phyloP scores from a whole-genome alignment of 2,888 invertebrate genomes.

The Eristalis arbustorum region DNA sequence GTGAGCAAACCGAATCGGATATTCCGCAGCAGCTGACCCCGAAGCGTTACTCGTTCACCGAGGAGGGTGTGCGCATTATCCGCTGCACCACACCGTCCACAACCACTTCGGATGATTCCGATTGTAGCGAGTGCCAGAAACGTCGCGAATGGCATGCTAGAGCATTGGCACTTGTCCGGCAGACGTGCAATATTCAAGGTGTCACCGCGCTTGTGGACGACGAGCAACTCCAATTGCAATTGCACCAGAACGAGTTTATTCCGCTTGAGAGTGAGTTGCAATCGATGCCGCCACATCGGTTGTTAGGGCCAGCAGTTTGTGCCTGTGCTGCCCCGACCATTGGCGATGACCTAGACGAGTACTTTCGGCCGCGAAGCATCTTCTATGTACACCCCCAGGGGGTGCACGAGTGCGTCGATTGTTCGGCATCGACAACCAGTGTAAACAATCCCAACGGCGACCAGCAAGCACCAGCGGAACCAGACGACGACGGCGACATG shows the following conservation, averaged over 20 bases:
- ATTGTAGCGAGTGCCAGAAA: constrained; percentile 80
- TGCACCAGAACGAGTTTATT: constrained; percentile 72
- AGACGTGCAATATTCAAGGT: constrained; percentile 79
- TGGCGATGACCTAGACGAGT: constrained; percentile 84
- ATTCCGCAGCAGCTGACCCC: constrained; percentile 76
- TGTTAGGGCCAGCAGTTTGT: constrained; percentile 85
- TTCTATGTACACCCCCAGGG: constrained; percentile 86
- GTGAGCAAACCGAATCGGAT: constrained; percentile 62
- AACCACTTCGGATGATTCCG: constrained; percentile 80
- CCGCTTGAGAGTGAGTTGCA: constrained; percentile 73
- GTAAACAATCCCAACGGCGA: constrained; percentile 53
- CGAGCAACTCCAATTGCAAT: constrained; percentile 71
- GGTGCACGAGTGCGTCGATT: constrained; percentile 82
- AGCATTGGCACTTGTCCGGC: constrained; percentile 79
- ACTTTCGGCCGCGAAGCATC: constrained; percentile 85
- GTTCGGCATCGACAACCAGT: constrained; percentile 72
- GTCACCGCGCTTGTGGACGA: constrained; percentile 68
- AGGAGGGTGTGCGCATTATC: constrained; percentile 83
- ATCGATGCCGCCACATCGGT: constrained; percentile 87
- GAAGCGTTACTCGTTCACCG: constrained; percentile 86
- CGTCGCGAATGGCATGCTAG: constrained; percentile 80
- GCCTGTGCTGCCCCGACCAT: constrained; percentile 85
- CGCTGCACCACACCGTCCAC: constrained; percentile 80
- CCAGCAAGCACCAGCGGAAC: constrained; percentile 42
- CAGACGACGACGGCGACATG: constrained; percentile 80